phyloP scores from a whole-genome alignment of 2,113 vertebrate species.

The Chionodraco myersi region DNA sequence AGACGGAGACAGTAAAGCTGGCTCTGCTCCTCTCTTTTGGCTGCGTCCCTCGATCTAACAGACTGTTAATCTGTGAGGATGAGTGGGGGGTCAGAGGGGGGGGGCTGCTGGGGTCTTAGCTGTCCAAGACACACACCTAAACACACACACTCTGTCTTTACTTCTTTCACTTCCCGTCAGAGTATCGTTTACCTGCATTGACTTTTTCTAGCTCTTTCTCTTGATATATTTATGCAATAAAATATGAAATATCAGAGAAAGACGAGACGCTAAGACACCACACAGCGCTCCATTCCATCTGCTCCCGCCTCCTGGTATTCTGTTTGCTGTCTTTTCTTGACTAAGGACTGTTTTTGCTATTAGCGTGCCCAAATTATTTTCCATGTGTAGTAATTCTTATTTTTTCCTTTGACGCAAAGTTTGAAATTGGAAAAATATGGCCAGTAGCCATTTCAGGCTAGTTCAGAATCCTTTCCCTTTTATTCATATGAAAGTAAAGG shows the following conservation, averaged over 20 bases:
- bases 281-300: neutral
- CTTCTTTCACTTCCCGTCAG: neutral
- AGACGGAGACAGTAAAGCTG: constrained; percentile 35
- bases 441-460: neutral
- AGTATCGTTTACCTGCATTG: neutral
- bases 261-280: constrained; percentile 1
- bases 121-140: neutral
- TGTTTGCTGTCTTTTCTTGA: neutral
- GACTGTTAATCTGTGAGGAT: constrained; percentile 60
- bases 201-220: neutral
- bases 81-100: constrained; percentile 24
- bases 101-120: neutral
- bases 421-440: neutral
- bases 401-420: neutral
- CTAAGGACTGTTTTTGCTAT: neutral
- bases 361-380: neutral
- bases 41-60: constrained; percentile 45
- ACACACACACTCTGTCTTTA: constrained; percentile 9
- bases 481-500: no score
- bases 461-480: no score
- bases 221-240: constrained; percentile 18
- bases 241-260: constrained; percentile 10
- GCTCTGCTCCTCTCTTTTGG: constrained; percentile 41
- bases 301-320: neutral
- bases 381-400: neutral